A percentile compares a stretch with the other conserved stretches of the same genome.
Evolutionary conservation across 2,888 invertebrate species (phyloP).

Genomic region (Epistrophe eligans): DNA sequence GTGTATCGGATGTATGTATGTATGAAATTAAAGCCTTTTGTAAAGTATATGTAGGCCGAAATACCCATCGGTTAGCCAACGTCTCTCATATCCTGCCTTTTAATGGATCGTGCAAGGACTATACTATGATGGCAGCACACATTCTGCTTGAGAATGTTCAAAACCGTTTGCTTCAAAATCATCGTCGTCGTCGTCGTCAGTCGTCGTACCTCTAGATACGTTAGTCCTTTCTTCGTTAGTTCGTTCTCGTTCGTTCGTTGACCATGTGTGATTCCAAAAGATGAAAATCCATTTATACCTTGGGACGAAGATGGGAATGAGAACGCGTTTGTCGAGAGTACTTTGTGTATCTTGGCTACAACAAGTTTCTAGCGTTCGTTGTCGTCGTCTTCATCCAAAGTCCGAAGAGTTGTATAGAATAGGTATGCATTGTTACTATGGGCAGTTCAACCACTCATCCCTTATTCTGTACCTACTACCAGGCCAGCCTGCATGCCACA

Average conservation of each 20-base stretch:
- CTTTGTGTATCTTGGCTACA: constrained; percentile 76
- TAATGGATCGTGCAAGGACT: constrained; percentile 68
- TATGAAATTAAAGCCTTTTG: constrained; percentile 34
- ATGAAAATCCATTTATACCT: constrained; percentile 75
- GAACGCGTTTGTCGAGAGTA: constrained; percentile 73
- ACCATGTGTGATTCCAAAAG: constrained; percentile 73
- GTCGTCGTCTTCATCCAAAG: constrained; percentile 24
- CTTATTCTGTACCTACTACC: constrained; percentile 19
- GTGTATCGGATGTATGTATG: background rate
- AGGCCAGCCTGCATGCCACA: constrained; percentile 28
- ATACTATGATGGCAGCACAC: constrained; percentile 41
- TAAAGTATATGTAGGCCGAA: constrained; percentile 69
- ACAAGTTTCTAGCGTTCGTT: constrained; percentile 69
- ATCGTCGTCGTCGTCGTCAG: constrained; percentile 1
- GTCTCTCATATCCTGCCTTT: constrained; percentile 70
- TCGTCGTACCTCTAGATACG: constrained; percentile 27
- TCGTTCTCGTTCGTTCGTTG: constrained; percentile 29
- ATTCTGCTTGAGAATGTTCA: constrained; percentile 56
- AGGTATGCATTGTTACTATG: constrained; percentile 33
- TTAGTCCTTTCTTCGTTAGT: constrained; percentile 43
- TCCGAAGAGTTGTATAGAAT: constrained; percentile 9
- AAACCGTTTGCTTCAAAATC: constrained; percentile 38
- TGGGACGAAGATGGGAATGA: constrained; percentile 48
- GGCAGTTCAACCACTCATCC: constrained; percentile 58
- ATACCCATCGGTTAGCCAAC: constrained; percentile 73